Evolutionary conservation across 2,888 invertebrate species (phyloP).

Genomic region (Orchestes rusci): DNA sequence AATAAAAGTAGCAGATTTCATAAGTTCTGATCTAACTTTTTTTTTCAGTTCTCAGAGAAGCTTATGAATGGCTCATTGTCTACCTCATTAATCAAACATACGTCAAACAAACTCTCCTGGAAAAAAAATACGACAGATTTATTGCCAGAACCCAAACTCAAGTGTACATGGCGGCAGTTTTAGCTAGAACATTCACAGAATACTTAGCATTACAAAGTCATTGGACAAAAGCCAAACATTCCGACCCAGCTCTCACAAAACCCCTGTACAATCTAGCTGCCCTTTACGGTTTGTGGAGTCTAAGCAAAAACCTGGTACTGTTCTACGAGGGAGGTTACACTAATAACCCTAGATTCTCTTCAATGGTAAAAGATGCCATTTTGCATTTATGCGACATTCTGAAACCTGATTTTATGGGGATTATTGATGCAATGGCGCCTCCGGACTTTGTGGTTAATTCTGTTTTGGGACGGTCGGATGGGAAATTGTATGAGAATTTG

Average conservation of each 20-base stretch:
- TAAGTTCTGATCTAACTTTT: neutral
- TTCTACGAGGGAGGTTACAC: constrained; percentile 54
- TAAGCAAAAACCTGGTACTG: constrained; percentile 54
- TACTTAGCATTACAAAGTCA: constrained; percentile 52
- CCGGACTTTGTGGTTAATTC: constrained; percentile 87
- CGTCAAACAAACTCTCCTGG: constrained; percentile 51
- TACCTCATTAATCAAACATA: constrained; percentile 68
- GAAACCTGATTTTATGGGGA: constrained; percentile 67
- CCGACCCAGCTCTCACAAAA: constrained; percentile 32
- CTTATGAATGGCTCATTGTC: constrained; percentile 80
- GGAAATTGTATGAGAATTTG: constrained; percentile 69
- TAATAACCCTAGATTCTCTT: constrained; percentile 44
- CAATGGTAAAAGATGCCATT: constrained; percentile 59
- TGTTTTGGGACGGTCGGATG: constrained; percentile 77
- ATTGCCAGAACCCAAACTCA: constrained; percentile 70
- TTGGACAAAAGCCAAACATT: constrained; percentile 43
- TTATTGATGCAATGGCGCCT: constrained; percentile 81
- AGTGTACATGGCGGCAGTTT: constrained; percentile 67
- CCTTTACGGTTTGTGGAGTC: constrained; percentile 52
- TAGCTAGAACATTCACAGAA: constrained; percentile 75
- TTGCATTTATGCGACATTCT: constrained; percentile 60
- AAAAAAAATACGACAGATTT: constrained; percentile 56
- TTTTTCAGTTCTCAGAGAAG: constrained; percentile 58
- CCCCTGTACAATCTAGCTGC: constrained; percentile 49
- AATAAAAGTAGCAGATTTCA: neutral